Conservation (phyloP, 2,113 vertebrate species). For the Cisticola juncidis region DNA sequence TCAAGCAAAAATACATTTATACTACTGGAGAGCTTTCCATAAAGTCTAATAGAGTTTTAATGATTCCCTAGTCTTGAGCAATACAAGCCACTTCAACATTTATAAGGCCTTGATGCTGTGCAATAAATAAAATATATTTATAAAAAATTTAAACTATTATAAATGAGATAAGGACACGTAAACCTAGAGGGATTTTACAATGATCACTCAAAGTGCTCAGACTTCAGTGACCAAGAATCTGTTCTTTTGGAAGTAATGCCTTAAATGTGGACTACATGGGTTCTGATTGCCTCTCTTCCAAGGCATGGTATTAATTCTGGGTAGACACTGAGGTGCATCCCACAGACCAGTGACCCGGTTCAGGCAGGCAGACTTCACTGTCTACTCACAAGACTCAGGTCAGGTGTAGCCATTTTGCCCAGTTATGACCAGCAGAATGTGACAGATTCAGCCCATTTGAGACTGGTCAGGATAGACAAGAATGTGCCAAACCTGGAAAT, state of each 20-base stretch:
- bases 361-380: neutral
- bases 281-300: neutral
- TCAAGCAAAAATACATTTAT: neutral
- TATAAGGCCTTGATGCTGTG: neutral
- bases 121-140: fast-evolving
- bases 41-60: neutral
- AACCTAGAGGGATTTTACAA: neutral
- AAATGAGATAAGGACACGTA: neutral
- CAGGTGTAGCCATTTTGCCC: neutral
- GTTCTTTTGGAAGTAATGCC: neutral
- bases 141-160: neutral
- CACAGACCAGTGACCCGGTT: fast-evolving
- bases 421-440: neutral
- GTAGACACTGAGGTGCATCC: neutral
- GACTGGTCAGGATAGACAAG: neutral
- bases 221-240: neutral
- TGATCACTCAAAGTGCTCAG: neutral
- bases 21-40: neutral
- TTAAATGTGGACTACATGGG: neutral
- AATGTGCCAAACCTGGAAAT: neutral
- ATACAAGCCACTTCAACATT: neutral
- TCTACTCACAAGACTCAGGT: neutral
- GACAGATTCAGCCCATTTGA: neutral
- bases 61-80: neutral
- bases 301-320: neutral